Evolutionary conservation across 2,797 vertebrate species (phyloP).

Genomic region (Clarias fuscus): DNA sequence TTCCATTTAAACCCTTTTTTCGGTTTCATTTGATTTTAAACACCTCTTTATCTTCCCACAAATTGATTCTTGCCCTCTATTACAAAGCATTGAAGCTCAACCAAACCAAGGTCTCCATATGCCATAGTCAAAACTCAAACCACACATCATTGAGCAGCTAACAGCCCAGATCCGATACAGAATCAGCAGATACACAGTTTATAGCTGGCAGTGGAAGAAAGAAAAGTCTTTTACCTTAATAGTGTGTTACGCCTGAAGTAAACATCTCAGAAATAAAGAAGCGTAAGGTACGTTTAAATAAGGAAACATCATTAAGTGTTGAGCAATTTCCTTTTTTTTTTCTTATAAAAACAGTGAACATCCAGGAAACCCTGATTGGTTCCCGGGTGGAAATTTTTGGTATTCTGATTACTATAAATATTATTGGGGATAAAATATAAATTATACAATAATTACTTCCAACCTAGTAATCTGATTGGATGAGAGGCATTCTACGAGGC

Average conservation of each 20-base stretch:
- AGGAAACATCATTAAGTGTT: background rate
- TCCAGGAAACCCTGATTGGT: background rate
- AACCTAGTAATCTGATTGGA: no score
- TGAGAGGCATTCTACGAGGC: no score
- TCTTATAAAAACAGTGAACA: background rate
- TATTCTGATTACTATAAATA: background rate
- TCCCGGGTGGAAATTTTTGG: background rate
- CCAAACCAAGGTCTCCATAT: background rate
- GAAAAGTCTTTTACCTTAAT: background rate
- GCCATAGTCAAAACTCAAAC: background rate
- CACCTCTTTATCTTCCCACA: background rate
- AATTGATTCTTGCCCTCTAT: background rate
- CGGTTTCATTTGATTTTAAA: background rate
- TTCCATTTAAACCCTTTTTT: background rate
- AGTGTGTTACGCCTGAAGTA: no score
- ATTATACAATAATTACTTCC: no score
- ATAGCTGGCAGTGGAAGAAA: background rate
- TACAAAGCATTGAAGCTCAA: background rate
- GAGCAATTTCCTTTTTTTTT: background rate
- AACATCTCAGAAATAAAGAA: background rate
- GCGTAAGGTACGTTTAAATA: background rate
- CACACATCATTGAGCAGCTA: slow-evolving; percentile 13
- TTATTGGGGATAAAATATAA: background rate
- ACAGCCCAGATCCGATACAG: background rate
- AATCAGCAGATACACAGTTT: background rate